Evolutionary conservation across 2,888 invertebrate genomes (phyloP).

Genomic region (Cantharis lateralis): DNA sequence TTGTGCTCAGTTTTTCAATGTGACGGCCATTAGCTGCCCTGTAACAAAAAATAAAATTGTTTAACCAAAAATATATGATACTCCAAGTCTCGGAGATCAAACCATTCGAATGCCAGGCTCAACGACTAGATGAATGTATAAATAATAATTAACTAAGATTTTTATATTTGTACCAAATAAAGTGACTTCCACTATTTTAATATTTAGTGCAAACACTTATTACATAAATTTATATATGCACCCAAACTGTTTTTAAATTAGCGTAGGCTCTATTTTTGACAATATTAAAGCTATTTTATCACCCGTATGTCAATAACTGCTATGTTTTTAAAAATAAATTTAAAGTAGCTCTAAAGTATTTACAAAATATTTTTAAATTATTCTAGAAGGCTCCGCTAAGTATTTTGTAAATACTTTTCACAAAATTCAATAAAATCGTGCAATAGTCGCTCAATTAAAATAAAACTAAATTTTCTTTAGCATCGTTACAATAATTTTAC

Average conservation of each 20-base stretch:
- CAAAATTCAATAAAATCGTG: neutral
- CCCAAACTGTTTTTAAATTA: slow-evolving; percentile 22
- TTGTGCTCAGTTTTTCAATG: no score
- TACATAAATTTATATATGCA: slow-evolving; percentile 14
- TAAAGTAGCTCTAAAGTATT: neutral
- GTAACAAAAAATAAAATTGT: no score
- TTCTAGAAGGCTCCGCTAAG: slow-evolving; percentile 1
- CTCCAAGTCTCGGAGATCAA: no score
- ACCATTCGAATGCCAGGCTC: no score
- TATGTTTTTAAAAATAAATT: neutral
- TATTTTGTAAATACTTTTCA: neutral
- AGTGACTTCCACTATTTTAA: slow-evolving; percentile 6
- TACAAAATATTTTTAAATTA: neutral
- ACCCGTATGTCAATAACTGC: slow-evolving; percentile 14
- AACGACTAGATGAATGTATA: neutral
- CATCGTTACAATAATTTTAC: neutral
- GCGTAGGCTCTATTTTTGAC: slow-evolving; percentile 20
- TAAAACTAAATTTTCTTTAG: neutral
- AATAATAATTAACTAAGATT: neutral
- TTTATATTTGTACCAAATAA: neutral
- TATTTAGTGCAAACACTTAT: slow-evolving; percentile 13
- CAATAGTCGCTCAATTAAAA: neutral
- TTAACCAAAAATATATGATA: no score
- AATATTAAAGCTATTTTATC: slow-evolving; percentile 24
- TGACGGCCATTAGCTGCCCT: no score